Conservation (phyloP, 2,113 vertebrate species). For the Alligator mississippiensis region DNA sequence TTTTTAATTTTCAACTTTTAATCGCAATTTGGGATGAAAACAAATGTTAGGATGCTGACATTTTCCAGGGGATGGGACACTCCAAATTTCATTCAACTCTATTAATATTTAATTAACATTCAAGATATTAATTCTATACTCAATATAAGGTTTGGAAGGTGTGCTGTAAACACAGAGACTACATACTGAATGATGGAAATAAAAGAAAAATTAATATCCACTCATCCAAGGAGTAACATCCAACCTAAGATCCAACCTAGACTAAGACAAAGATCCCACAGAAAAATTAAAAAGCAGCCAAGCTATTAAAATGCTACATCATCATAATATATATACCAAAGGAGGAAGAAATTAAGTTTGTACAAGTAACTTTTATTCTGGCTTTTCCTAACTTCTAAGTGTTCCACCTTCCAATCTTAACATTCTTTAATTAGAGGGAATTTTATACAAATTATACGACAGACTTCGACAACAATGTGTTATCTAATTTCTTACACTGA, state of each 20-base stretch:
- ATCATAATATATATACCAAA: background rate
- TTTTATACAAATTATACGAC: constrained; percentile 1
- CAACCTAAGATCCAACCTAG: background rate
- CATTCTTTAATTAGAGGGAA: background rate
- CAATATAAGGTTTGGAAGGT: background rate
- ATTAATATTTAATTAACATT: constrained; percentile 43
- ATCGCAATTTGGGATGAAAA: background rate
- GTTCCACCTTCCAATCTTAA: background rate
- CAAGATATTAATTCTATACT: background rate
- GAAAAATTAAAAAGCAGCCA: background rate
- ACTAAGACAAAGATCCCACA: background rate
- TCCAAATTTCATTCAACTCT: constrained; percentile 13
- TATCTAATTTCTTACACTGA: constrained; percentile 19
- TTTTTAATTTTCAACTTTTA: background rate
- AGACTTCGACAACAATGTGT: background rate
- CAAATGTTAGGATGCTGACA: background rate
- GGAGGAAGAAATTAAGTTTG: background rate
- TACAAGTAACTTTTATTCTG: background rate
- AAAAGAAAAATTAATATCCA: background rate
- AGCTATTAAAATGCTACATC: background rate
- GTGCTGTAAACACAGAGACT: background rate
- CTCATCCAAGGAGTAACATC: background rate
- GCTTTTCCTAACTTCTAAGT: background rate
- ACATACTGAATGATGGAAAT: background rate
- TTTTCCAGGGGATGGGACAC: background rate